phyloP scores from a whole-genome alignment of 2,113 vertebrate species.

The Zapus hudsonius region DNA sequence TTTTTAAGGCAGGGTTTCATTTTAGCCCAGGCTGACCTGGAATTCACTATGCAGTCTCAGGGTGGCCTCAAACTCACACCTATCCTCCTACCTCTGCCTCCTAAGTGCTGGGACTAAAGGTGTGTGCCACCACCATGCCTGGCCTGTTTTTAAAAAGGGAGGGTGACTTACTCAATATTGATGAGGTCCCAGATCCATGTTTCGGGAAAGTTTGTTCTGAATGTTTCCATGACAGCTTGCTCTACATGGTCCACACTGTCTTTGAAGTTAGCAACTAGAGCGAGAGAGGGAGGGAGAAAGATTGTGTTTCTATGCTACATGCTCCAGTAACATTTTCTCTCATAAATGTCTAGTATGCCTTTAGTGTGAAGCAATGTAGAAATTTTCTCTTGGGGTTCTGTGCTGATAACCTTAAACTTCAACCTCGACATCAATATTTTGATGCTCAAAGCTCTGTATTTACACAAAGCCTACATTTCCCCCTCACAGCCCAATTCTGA shows the following conservation, averaged over 20 bases:
- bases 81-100: no score
- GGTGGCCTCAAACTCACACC: no score
- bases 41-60: no score
- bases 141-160: background rate
- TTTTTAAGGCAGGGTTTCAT: no score
- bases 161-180: slow-evolving; percentile 83
- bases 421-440: background rate
- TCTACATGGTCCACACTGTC: background rate
- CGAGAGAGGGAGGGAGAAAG: background rate
- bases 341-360: background rate
- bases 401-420: background rate
- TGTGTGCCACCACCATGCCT: no score
- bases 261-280: background rate
- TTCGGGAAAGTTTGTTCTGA: slow-evolving; percentile 91
- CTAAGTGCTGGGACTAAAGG: no score
- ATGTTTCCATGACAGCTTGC: slow-evolving; percentile 13
- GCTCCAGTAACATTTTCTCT: background rate
- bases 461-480: background rate
- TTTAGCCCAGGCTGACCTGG: no score
- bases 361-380: background rate
- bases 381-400: background rate
- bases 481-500: background rate
- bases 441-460: background rate
- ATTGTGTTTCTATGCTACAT: background rate
- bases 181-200: slow-evolving; percentile 93